Evolutionary conservation across 2,113 vertebrate genomes (phyloP), one percentile per base, ranked within the genome.

Genomic region (Trematomus loennbergii): DNA sequence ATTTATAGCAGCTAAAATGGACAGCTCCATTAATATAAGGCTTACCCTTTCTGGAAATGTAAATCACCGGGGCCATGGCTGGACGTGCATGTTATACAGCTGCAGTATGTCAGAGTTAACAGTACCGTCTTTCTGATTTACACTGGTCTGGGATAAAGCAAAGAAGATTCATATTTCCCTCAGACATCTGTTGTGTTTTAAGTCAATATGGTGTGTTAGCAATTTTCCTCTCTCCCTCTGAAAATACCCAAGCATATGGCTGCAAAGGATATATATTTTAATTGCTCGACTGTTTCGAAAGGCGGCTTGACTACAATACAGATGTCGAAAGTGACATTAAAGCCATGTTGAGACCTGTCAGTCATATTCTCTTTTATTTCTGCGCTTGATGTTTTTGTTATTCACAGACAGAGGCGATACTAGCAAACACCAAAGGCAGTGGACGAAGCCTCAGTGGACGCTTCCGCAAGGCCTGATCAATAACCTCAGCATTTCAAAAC

Each of bases 1-100:
- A 93, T 93, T 93, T 92, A 92, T 94, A 92, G 90, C 78, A 1
- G 54, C 66, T 79, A 20, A 89, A 91, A 93, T 79, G 80, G 91
- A 92, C 82, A 71, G 79, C 82, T 87, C 85, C 91, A 91, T 94
- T 92, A 94, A 93, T 90, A 89, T 83, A 75, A 83, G 89, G 76
- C 89, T 78, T 84, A 86, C 70, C 84, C 88, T 91, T 91, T 87
- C 86, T 88, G 90, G 81, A 88, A 91, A 91, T 92, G 91, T 91
- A 93, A 93, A 93, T 92, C 90, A 89, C 36, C 25, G 9, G 64
- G 81, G 84, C 85, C 58, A 10, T 3, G 50, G 83, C 86, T 79
- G 22, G 22, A 75, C 65, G 78, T 75, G 55, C 80, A 46, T 73
- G 79, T 88, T 82, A 58, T 86, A 79, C 86, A 83, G 84, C 80